Evolutionary conservation across 2,888 invertebrate species (phyloP).

Genomic region (Stomorhina lunata): DNA sequence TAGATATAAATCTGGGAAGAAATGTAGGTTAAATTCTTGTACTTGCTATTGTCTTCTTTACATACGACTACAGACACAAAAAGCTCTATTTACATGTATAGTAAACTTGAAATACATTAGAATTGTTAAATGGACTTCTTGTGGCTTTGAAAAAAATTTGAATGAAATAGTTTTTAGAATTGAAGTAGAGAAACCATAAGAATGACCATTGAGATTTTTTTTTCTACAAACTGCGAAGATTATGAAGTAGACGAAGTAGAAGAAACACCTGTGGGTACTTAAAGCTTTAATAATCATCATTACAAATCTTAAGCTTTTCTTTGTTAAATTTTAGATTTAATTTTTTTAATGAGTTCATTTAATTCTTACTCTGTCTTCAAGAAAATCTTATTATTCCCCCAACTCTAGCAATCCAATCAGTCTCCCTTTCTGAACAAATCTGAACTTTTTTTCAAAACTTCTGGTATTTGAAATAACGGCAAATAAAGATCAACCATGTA

Average conservation of each 20-base stretch:
- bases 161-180: neutral
- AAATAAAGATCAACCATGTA: constrained; percentile 28
- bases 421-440: neutral
- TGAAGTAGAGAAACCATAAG: neutral
- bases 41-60: neutral
- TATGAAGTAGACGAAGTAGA: neutral
- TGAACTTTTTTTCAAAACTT: neutral
- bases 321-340: constrained; percentile 11
- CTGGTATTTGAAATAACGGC: constrained; percentile 58
- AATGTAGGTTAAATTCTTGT: constrained; percentile 19
- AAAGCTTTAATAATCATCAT: neutral
- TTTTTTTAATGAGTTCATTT: constrained; percentile 51
- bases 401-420: neutral
- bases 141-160: neutral
- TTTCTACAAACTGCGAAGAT: neutral
- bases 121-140: neutral
- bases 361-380: neutral
- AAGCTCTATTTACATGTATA: too few relatives aligned
- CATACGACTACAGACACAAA: neutral
- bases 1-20: constrained; percentile 4
- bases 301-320: neutral
- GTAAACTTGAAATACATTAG: neutral
- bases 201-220: constrained; percentile 22
- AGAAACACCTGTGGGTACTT: neutral
- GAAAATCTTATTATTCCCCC: neutral